phyloP scores from a whole-genome alignment of 2,888 invertebrate genomes.

The Iselma pallidipennis region DNA sequence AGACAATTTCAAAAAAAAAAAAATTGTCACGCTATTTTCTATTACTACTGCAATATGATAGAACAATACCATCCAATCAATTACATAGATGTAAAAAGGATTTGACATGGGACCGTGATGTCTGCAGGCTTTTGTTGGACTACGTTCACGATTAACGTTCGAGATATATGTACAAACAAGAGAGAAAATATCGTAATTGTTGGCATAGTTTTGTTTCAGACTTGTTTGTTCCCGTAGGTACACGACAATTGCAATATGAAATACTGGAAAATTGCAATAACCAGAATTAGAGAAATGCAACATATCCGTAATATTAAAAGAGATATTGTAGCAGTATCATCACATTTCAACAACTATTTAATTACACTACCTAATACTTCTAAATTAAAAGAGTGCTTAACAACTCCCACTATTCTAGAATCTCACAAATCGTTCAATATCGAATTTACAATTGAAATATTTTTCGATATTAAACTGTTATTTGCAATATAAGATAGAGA shows the following conservation, averaged over 20 bases:
- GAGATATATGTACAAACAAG: slow-evolving; percentile 13
- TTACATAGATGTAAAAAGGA: slow-evolving; percentile 28
- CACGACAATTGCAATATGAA: neutral
- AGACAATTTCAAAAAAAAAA: too few relatives aligned
- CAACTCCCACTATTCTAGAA: neutral
- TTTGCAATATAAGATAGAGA: neutral
- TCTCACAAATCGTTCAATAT: neutral
- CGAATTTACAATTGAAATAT: neutral
- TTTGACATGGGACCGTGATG: slow-evolving; percentile 28
- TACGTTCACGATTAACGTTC: slow-evolving; percentile 16
- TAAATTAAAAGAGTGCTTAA: slow-evolving; percentile 16
- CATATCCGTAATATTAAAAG: neutral
- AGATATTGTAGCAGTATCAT: neutral
- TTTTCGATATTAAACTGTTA: neutral
- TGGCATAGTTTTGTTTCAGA: neutral
- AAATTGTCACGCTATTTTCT: neutral
- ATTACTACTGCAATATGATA: neutral
- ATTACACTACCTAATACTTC: neutral
- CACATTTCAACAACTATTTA: neutral
- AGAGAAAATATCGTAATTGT: neutral
- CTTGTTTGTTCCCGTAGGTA: neutral
- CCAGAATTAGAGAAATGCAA: neutral
- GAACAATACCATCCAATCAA: slow-evolving; percentile 9
- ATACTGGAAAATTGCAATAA: neutral
- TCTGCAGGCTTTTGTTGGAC: slow-evolving; percentile 22